phyloP scores from a whole-genome alignment of 1,140 invertebrate genomes.

The Bombus breviceps region DNA sequence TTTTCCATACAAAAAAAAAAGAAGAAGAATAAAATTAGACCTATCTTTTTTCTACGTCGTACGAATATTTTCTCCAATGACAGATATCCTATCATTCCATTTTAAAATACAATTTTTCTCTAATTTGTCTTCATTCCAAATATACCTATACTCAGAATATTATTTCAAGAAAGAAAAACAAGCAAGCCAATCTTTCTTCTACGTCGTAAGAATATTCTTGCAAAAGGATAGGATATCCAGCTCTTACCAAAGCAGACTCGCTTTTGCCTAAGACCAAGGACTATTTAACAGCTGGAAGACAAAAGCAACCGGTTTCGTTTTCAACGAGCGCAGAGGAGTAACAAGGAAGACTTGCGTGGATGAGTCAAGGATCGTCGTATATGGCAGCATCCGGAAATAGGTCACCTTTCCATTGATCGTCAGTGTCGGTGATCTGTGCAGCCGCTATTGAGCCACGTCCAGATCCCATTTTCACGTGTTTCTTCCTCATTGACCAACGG shows the following conservation, averaged over 20 bases:
- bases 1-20: too few relatives aligned
- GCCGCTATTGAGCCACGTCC: neutral
- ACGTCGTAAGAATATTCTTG: neutral
- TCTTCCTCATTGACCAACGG: neutral
- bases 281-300: constrained; percentile 11
- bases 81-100: neutral
- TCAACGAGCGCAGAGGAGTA: constrained; percentile 3
- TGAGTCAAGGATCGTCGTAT: constrained; percentile 33
- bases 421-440: constrained; percentile 5
- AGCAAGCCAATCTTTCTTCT: neutral
- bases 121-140: neutral
- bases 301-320: constrained; percentile 49
- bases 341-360: neutral
- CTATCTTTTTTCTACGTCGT: neutral
- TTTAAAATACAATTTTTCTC: neutral
- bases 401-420: constrained; percentile 34
- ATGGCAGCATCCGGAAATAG: constrained; percentile 46
- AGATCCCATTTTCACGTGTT: constrained; percentile 29
- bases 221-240: neutral
- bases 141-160: neutral
- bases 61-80: neutral
- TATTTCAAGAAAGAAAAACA: neutral
- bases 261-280: constrained; percentile 19
- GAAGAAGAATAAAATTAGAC: too few relatives aligned
- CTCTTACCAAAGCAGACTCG: neutral